These are phyloP conservation scores for Eudyptes chrysolophus DNA, from an alignment of 2,113 vertebrate species.

Conservation along the genomic window DNA sequence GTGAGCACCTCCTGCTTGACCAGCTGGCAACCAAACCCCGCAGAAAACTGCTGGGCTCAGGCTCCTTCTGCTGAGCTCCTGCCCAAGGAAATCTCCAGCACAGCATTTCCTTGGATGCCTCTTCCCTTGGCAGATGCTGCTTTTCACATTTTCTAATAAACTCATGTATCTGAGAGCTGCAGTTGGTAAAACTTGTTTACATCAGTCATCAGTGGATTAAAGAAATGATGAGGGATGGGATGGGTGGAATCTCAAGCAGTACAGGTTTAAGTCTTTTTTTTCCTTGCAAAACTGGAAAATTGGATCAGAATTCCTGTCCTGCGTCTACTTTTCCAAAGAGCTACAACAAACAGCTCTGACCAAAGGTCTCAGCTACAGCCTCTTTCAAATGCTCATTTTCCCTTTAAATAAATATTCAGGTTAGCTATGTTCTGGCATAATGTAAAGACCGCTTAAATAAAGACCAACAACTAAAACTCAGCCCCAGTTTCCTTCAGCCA, in stretches of 20 bases:
- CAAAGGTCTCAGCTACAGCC: neutral
- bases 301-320: neutral
- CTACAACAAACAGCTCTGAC: neutral
- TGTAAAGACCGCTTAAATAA: neutral
- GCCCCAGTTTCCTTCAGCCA: neutral
- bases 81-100: neutral
- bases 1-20: neutral
- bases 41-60: neutral
- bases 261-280: neutral
- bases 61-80: slow-evolving; percentile 19
- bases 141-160: slow-evolving; percentile 8
- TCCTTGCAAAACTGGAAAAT: neutral
- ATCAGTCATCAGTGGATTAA: neutral
- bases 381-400: neutral
- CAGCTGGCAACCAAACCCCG: neutral
- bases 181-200: neutral
- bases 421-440: neutral
- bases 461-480: neutral
- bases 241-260: neutral
- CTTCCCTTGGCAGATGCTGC: slow-evolving; percentile 13
- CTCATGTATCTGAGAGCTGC: neutral
- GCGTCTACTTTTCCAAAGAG: neutral
- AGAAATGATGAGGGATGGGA: neutral
- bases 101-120: neutral
- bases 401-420: neutral